Evolutionary conservation across 2,888 invertebrate genomes (phyloP).

Genomic region (Brachyptera putata): DNA sequence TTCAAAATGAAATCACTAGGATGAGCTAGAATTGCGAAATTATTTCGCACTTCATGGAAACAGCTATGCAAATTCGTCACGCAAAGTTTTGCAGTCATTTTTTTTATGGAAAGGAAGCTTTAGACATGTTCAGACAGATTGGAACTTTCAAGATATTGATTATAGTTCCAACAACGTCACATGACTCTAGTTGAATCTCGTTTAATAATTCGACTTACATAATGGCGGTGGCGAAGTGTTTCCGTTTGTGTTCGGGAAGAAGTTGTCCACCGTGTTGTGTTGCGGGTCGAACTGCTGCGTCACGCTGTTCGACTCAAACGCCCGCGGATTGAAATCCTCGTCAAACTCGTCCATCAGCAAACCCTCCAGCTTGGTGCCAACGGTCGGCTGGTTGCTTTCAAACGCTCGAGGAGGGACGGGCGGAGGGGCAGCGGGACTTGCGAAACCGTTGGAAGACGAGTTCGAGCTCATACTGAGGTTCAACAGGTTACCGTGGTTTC

Average conservation of each 20-base stretch:
- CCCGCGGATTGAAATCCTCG: conserved; percentile 85
- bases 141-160: too few species aligned
- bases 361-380: conserved; percentile 74
- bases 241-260: conserved; percentile 39
- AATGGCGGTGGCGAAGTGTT: conserved; percentile 58
- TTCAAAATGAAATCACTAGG: too few species aligned
- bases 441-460: conserved; percentile 27
- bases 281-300: conserved; percentile 73
- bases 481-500: conserved; percentile 31
- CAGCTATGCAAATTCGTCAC: too few species aligned
- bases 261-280: conserved; percentile 40
- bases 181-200: too few species aligned
- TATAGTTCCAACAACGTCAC: too few species aligned
- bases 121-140: too few species aligned
- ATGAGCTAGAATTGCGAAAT: too few species aligned
- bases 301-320: conserved; percentile 61
- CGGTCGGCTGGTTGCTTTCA: conserved; percentile 52
- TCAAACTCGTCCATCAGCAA: conserved; percentile 72
- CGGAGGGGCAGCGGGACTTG: conserved; percentile 37
- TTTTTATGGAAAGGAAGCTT: too few species aligned
- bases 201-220: too few species aligned
- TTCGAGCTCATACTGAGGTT: conserved; percentile 34
- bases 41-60: too few species aligned
- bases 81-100: too few species aligned
- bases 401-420: conserved; percentile 50